Evolutionary conservation across 1,140 invertebrate genomes (phyloP), one percentile per base, ranked within the genome.

Genomic region (Diabrotica undecimpunctata): DNA sequence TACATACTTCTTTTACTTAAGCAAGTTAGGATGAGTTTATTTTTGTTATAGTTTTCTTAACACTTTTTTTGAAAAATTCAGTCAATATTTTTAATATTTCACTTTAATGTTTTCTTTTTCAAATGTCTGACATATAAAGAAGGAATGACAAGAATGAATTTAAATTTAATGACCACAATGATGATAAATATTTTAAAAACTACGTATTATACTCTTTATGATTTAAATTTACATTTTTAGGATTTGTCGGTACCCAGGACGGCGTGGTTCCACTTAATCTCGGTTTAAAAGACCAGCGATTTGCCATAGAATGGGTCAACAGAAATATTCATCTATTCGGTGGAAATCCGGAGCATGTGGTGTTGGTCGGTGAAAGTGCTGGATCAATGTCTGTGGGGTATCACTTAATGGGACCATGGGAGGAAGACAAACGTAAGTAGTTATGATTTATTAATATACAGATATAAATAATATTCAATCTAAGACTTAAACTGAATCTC

Each of bases 251-350:
- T 13, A 54, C 53, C 11, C 9, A 35, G 4, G 53, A 54, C 12
- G 25, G 12, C 12, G 53, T 12, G 12, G 12, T 54, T 13, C 25
- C 53, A 2, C 12, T 8, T 35, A 54, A 54, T 35, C 8, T 54
- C 9, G 53, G 53, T 35, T 12, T 54, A 6, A 54, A 54, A 54
- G 53, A 54, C 12, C 53, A 54, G 5, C 12, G 8, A 8, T 35
- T 54, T 8, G 53, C 53, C 11, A 54, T 54, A 13, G 9, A 54
- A 54, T 54, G 53, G 53, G 25, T 35, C 11, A 13, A 54, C 10
- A 35, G 25, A 9, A 54, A 54, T 8, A 12, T 54, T 35, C 9
- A 54, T 5, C 10, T 13, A 8, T 54, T 54, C 10, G 12, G 53
- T 12, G 53, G 53, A n/a, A 54, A 54, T 13, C 53, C 53, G 0